Base-by-base conservation (phyloP, 2,888 invertebrate genomes). In the Tetragnatha montana region DNA sequence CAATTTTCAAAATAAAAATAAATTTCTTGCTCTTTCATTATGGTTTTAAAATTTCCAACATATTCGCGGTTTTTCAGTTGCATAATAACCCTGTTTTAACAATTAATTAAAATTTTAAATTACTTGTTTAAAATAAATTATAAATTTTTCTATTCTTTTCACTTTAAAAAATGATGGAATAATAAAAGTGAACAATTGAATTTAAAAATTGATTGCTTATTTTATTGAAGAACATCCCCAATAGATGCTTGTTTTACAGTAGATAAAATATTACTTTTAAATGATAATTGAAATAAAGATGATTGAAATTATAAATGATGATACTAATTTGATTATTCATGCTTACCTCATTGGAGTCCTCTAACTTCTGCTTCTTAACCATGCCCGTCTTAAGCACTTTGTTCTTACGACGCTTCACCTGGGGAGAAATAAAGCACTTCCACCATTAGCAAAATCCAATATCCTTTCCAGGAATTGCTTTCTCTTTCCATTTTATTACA, bases 381-480 rank as follows among this genome's bases (percentile, higher is more conserved):
- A 91, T 81, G 35, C 91, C 91, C 49, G 91, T 91, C 91, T 91
- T 91, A 74, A 91, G 91, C 51, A 91, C 80, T 89, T 91, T 91
- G 81, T 86, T 78, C 60, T 85, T 81, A 35, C 91, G 87, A 74
- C 91, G 84, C 75, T 91, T 91, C 75, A 91, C 91, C 91, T 91
- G 91, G 69, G 76, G 86, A 91, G 90, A 91, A 90, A 91, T 88
- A 81, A 91, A 91, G 91, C 88, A 91, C 90, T 88, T 91, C 85
- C 89, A 91, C 91, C 90, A 88, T 91, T 91, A 91, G 91, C 90
- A 90, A 74, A 90, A 81, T 85, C 87, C 89, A 85, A 60, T 85
- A 81, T 85, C 81, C 81, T 81, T 68, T 50, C 10, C 60, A 17
- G 84, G 85, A 89, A 60, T 71, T 51, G 49, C 75, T 81, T 68